Conservation (phyloP, 2,113 vertebrate species). For the Pachycephala philippinensis region DNA sequence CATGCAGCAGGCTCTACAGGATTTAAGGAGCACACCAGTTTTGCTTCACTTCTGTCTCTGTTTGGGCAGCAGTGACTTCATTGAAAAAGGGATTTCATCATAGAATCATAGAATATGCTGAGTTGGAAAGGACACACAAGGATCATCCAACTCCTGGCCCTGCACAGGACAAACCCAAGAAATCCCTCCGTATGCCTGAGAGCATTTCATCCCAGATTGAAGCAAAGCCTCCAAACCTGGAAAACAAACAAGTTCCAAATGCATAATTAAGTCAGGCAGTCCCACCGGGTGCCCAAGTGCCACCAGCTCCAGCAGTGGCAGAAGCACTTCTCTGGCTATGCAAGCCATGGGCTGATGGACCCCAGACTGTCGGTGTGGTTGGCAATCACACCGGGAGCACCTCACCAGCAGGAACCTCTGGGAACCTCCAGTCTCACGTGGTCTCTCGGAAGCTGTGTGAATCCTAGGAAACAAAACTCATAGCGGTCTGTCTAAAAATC, state of each 20-base stretch:
- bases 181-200: neutral
- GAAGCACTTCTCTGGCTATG: neutral
- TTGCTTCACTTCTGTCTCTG: neutral
- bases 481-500: neutral
- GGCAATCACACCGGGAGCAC: neutral
- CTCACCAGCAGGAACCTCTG: fast-evolving
- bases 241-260: neutral
- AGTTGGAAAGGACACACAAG: neutral
- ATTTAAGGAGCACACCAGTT: neutral
- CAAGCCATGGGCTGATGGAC: fast-evolving
- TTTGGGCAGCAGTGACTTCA: neutral
- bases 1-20: neutral
- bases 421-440: neutral
- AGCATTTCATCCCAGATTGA: neutral
- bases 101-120: neutral
- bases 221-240: neutral
- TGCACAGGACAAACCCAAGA: neutral
- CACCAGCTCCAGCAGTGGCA: neutral
- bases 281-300: neutral
- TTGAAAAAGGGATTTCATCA: neutral
- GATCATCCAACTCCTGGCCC: neutral
- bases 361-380: fast-evolving
- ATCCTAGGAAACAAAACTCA: neutral
- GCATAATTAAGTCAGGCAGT: neutral
- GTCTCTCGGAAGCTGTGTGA: fast-evolving